These are phyloP conservation scores for Aleadryas rufinucha DNA, from an alignment of 2,113 vertebrate genomes.

Conservation along the genomic window DNA sequence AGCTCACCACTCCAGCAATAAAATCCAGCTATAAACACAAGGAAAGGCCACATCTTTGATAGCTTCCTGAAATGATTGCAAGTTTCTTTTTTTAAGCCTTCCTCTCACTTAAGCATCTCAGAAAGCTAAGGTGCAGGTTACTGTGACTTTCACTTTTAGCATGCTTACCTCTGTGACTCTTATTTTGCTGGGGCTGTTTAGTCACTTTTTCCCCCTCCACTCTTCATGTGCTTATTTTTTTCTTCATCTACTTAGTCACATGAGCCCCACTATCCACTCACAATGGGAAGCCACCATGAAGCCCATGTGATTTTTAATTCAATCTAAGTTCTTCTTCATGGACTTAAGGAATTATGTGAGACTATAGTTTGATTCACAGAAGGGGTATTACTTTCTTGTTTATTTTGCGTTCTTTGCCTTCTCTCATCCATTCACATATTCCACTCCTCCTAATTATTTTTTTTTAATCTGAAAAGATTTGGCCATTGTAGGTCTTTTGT, in stretches of 20 bases:
- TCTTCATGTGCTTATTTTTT: not conserved
- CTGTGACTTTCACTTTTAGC: not conserved
- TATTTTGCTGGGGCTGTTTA: not conserved
- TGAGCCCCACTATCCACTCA: not conserved
- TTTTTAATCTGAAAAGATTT: not conserved
- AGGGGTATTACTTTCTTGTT: not conserved
- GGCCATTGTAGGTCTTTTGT: not conserved
- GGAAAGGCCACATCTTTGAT: not conserved
- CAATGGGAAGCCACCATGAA: not conserved
- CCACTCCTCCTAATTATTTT: not conserved
- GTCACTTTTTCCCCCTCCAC: accelerated
- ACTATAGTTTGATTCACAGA: not conserved
- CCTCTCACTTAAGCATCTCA: not conserved
- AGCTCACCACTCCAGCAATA: not conserved
- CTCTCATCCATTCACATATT: not conserved
- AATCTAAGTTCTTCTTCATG: not conserved
- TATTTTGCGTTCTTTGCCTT: not conserved
- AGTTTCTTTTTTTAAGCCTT: not conserved
- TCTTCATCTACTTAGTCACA: not conserved
- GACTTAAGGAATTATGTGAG: not conserved
- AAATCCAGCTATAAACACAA: not conserved
- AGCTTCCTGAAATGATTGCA: not conserved
- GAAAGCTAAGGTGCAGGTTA: not conserved
- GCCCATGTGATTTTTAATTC: not conserved
- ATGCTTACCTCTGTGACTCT: not conserved